Conservation (phyloP, 2,888 invertebrate species). For the Mythimna vitellina region DNA sequence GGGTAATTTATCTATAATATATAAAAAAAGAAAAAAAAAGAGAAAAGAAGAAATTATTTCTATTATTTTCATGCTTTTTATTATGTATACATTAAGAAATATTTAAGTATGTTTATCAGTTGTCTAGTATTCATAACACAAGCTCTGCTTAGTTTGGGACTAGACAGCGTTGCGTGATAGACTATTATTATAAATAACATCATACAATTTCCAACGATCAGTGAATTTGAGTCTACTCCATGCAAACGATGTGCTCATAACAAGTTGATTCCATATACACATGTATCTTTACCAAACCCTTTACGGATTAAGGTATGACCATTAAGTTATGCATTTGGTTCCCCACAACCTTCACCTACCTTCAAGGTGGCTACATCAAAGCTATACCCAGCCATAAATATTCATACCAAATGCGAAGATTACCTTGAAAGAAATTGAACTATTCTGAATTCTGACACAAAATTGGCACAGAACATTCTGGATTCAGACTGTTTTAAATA, state of each 20-base stretch:
- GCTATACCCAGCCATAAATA: constrained; percentile 36
- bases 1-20: too few species aligned
- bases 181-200: too few species aligned
- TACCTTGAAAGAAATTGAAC: constrained; percentile 42
- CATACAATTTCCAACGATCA: not conserved
- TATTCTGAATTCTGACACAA: constrained; percentile 19
- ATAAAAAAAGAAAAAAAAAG: too few species aligned
- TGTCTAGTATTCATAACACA: too few species aligned
- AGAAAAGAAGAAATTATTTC: too few species aligned
- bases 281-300: not conserved
- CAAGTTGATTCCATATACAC: not conserved
- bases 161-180: too few species aligned
- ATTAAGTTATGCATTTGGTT: constrained; percentile 15
- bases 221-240: not conserved
- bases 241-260: not conserved
- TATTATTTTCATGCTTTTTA: too few species aligned
- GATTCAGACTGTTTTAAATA: constrained; percentile 23
- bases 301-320: not conserved
- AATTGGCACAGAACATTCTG: constrained; percentile 13
- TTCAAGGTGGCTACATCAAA: constrained; percentile 36
- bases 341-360: not conserved
- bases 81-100: too few species aligned
- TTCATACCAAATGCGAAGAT: constrained; percentile 46
- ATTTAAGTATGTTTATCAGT: too few species aligned
- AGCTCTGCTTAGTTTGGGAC: too few species aligned